These are phyloP conservation scores for Glyphotaelius pellucidus DNA, from an alignment of 2,888 invertebrate species.

Conservation along the genomic window DNA sequence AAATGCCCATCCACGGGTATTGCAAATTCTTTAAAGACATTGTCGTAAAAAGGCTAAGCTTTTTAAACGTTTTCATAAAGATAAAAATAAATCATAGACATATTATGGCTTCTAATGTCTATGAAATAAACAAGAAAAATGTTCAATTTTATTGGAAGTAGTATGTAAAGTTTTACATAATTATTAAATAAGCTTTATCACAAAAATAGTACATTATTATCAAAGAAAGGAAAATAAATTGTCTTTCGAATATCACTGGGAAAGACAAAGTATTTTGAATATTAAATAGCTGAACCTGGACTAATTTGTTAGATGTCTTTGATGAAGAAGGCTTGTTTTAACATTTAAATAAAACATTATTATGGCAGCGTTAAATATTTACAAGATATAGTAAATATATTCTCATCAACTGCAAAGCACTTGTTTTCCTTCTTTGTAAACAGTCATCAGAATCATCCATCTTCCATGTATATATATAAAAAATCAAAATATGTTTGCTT, in stretches of 20 bases:
- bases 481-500: no score
- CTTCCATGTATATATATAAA: no score
- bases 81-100: no score
- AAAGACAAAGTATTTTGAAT: not conserved
- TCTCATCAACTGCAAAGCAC: not conserved
- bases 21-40: no score
- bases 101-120: no score
- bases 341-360: not conserved
- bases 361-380: not conserved
- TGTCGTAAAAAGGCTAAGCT: no score
- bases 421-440: not conserved
- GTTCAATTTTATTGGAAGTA: not conserved
- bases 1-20: no score
- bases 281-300: not conserved
- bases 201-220: not conserved
- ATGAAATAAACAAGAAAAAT: not conserved
- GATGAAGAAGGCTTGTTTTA: not conserved
- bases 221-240: not conserved
- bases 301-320: not conserved
- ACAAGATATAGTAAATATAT: not conserved
- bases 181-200: not conserved
- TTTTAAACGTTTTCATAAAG: no score
- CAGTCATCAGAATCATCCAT: no score
- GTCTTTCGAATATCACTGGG: not conserved
- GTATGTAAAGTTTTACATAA: no score